Evolutionary conservation across 2,113 vertebrate genomes (phyloP).

Genomic region (Hippoglossus stenolepis): DNA sequence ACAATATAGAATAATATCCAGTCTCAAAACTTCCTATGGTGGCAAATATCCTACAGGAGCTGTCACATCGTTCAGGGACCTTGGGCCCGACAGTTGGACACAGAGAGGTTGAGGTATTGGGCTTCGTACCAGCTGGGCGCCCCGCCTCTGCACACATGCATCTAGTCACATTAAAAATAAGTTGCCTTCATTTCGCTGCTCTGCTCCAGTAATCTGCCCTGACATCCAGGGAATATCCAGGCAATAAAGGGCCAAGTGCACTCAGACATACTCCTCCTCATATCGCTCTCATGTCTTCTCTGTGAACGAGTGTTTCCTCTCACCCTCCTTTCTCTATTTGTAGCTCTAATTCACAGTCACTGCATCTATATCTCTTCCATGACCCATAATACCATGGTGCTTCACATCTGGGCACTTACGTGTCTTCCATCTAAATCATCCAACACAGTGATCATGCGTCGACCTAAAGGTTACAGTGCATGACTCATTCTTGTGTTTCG

Average conservation of each 20-base stretch:
- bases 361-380: not conserved
- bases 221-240: slow-evolving; percentile 36
- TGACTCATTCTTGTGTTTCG: not conserved
- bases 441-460: not conserved
- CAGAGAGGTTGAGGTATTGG: slow-evolving; percentile 14
- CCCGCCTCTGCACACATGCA: slow-evolving; percentile 15
- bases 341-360: not conserved
- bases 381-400: not conserved
- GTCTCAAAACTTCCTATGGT: not conserved
- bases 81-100: slow-evolving; percentile 7
- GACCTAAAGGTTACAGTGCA: not conserved
- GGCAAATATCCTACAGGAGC: slow-evolving; percentile 13
- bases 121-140: slow-evolving; percentile 13
- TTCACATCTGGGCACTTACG: not conserved
- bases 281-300: not conserved
- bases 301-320: slow-evolving; percentile 1
- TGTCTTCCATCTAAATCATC: not conserved
- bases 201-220: slow-evolving; percentile 36
- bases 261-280: slow-evolving; percentile 15
- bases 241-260: slow-evolving; percentile 24
- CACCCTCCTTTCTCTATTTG: not conserved
- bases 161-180: slow-evolving; percentile 54
- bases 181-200: slow-evolving; percentile 33
- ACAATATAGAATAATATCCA: slow-evolving; percentile 8
- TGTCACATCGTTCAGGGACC: slow-evolving; percentile 24